These are phyloP conservation scores for Aspidiotus destructor DNA, from an alignment of 2,888 invertebrate species.

Conservation along the genomic window DNA sequence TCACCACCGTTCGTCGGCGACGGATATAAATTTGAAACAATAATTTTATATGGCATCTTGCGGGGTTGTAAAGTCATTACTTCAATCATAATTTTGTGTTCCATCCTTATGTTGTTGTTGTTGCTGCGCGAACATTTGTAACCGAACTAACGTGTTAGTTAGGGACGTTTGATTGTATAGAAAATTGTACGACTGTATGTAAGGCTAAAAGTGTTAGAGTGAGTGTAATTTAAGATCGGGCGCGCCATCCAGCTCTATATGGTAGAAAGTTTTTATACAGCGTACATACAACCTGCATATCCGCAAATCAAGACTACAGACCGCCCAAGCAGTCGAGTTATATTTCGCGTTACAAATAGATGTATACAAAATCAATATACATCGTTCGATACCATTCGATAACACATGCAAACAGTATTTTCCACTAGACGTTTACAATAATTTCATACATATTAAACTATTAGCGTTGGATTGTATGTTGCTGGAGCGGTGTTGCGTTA, in stretches of 20 bases:
- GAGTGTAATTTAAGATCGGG: no score
- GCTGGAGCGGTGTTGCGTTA: not conserved
- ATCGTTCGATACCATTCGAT: conserved; percentile 22
- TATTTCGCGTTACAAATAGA: conserved; percentile 20
- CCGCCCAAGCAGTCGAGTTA: conserved; percentile 23
- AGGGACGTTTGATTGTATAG: no score
- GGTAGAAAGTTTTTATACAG: no score
- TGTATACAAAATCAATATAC: conserved; percentile 23
- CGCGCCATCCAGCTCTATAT: no score
- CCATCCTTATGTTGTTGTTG: conserved; percentile 18
- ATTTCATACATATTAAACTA: conserved; percentile 12
- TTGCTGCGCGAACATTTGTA: not conserved
- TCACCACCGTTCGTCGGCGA: not conserved
- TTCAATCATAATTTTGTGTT: conserved; percentile 28
- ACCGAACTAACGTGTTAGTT: no score
- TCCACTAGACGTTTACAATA: conserved; percentile 27
- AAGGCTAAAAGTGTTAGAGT: no score
- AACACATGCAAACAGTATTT: conserved; percentile 28
- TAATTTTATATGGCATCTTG: conserved; percentile 27
- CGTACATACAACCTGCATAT: no score
- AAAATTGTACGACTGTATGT: no score
- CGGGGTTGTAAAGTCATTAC: conserved; percentile 33
- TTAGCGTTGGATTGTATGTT: not conserved
- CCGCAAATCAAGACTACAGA: not conserved
- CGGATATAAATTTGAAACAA: conserved; percentile 32